Base-by-base conservation (phyloP, 1,140 invertebrate species). In the Solen grandis region DNA sequence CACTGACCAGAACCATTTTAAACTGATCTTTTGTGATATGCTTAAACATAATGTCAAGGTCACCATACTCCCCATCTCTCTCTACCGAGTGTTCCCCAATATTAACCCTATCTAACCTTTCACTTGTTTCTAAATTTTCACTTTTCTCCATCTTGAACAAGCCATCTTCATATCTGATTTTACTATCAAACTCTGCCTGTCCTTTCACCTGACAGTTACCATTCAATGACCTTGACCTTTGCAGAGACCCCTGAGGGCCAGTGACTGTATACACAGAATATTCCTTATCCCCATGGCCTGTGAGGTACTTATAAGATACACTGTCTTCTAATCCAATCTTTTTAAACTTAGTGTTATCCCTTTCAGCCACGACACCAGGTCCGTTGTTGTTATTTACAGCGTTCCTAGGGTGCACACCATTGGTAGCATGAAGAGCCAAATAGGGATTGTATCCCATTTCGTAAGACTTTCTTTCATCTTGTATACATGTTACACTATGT, bases 1-100 rank as follows among this genome's bases (percentile, higher is more conserved):
- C 81, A 38, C 59, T 63, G 31, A 86, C 74, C 19, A 86, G 50
- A 25, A 86, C 52, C 83, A 86, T 84, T 65, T 75, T 72, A 76
- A 86, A 86, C 50, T 73, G 76, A 57, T 86, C 85, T 13, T 78
- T 66, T 79, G 63, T 59, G 1, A 86, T 38, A 72, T 86, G 85
- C 62, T 77, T 81, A 46, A 86, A 81, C 78, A 86, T 68, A 25
- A 86, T 81, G 66, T 86, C 85, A 22, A 83, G 66, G 14, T 75
- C 52, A 41, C 66, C 65, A 78, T 55, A 78, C n/a, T 78, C 63
- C 27, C 55, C 14, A 16, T 78, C 65, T 22, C 33, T 59, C 27
- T 74, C 54, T 25, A 10, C 70, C 25, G 31, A n/a, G n/a, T n/a
- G n/a, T n/a, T n/a, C n/a, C n/a, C n/a, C n/a, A n/a, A n/a, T n/a